phyloP scores from a whole-genome alignment of 1,140 invertebrate species.

The Microvelia longipes region DNA sequence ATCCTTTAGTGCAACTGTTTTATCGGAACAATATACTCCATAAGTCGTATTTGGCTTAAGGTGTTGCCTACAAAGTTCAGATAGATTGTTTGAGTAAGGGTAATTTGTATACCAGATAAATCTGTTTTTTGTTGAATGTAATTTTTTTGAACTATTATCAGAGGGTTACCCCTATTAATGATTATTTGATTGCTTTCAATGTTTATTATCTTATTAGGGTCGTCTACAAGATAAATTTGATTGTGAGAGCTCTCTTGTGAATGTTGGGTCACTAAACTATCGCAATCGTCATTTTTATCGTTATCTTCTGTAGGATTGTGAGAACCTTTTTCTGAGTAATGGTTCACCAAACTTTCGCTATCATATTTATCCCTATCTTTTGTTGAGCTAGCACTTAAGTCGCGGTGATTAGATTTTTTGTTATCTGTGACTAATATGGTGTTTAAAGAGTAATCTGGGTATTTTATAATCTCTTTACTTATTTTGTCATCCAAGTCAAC shows the following conservation, averaged over 20 bases:
- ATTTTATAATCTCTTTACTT: not conserved
- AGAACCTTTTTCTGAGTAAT: not conserved
- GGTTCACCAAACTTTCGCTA: not conserved
- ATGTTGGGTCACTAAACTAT: not conserved
- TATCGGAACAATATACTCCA: conserved; percentile 6
- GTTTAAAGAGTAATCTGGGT: not conserved
- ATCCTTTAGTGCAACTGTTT: not conserved
- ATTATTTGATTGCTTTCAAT: conserved; percentile 1
- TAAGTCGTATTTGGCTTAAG: conserved; percentile 5
- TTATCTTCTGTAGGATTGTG: not conserved
- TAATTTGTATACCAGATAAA: not conserved
- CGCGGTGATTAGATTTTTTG: not conserved
- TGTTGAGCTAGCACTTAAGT: not conserved
- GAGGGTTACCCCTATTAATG: not conserved
- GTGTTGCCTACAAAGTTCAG: not conserved
- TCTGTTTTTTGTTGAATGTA: not conserved
- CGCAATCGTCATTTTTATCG: not conserved
- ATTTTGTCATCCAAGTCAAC: not conserved
- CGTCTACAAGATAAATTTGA: not conserved
- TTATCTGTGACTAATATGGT: not conserved
- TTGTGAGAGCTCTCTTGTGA: not conserved
- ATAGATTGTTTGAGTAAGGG: not conserved
- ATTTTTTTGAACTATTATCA: not conserved
- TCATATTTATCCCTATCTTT: no score
- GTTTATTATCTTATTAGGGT: conserved; percentile 2